Base-by-base conservation (phyloP, 2,113 vertebrate species). In the Podarcis raffonei region DNA sequence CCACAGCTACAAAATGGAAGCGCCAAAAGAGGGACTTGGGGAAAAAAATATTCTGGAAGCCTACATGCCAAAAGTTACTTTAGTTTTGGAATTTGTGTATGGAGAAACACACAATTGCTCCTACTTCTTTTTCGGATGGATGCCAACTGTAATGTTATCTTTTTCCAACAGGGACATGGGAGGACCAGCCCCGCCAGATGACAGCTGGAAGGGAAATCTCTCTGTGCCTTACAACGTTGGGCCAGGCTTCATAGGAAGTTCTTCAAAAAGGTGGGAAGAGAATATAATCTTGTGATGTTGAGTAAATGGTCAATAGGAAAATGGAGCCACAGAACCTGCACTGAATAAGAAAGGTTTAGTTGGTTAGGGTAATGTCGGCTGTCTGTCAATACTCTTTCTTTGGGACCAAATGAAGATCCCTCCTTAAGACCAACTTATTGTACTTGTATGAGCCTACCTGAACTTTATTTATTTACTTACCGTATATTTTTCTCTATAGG, bases 131-230 rank as follows among this genome's bases (percentile, higher is more conserved):
- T 11, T 53, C 2, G 2, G 48, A 11, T 53, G 48, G 48, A 53
- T 53, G 48, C 11, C 48, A 53, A 9, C 7, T 59, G 48, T 39
- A 4, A 11, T 57, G 1, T 12, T 76, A 3, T 57, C 80, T 89
- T 90, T 53, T 92, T n/a, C 2, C 88, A 48, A 94, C 92, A 99
- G 99, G 83, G 97, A 98, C 86, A 98, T 99, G 98, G 98, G 98
- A 65, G 99, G 99, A 59, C 6, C 59, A 16, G 77, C 94, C 81
- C 94, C 99, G 2, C 98, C 98, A 0, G 86, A 96, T 13, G 96
- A 94, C 72, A 97, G 96, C 93, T 99, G 99, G 99, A 99, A 97
- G 94, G 99, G 99, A 92, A 94, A 91, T 18, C 94, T 99, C 65
- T 96, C 98, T 39, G 95, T 99, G 3, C 98, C 98, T 72, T 99